These are phyloP conservation scores for Lissocephala sabroskyi DNA, from an alignment of 2,888 invertebrate species.

Conservation along the genomic window DNA sequence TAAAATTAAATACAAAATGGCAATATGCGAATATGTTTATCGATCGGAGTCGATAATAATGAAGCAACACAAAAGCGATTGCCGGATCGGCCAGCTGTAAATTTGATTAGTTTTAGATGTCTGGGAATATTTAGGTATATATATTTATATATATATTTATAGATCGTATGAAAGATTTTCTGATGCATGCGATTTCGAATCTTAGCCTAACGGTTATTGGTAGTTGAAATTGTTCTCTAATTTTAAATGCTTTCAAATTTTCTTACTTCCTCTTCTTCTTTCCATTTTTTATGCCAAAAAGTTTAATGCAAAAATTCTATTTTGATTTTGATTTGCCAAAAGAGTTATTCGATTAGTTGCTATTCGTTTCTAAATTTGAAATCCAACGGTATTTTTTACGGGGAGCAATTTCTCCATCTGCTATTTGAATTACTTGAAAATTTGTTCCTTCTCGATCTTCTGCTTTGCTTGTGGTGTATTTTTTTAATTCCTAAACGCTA, in stretches of 20 bases:
- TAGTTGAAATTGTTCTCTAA: slow-evolving; percentile 15
- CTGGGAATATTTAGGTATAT: too few relatives aligned
- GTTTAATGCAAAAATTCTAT: slow-evolving; percentile 12
- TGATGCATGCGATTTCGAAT: too few relatives aligned
- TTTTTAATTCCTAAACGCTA: slow-evolving; percentile 48
- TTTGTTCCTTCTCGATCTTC: slow-evolving; percentile 35
- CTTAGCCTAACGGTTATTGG: slow-evolving; percentile 26
- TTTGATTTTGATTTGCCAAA: slow-evolving; percentile 60
- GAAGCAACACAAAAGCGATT: slow-evolving; percentile 30
- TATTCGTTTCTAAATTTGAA: slow-evolving; percentile 40
- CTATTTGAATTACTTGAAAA: slow-evolving; percentile 55
- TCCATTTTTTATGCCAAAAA: slow-evolving; percentile 21
- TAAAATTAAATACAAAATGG: not conserved
- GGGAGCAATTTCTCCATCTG: slow-evolving; percentile 17
- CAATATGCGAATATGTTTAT: not conserved
- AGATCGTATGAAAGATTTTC: slow-evolving; percentile 24
- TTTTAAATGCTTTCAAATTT: slow-evolving; percentile 27
- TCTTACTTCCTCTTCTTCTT: slow-evolving; percentile 13
- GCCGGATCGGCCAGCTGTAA: too few relatives aligned
- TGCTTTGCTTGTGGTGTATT: slow-evolving; percentile 17
- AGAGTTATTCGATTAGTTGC: slow-evolving; percentile 24
- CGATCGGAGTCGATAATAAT: not conserved
- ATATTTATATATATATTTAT: slow-evolving; percentile 23
- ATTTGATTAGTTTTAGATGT: too few relatives aligned
- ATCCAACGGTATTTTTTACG: slow-evolving; percentile 8